Evolutionary conservation across 2,797 vertebrate species (phyloP), one percentile per base, ranked within the genome.

Genomic region (Bovichtus variegatus): DNA sequence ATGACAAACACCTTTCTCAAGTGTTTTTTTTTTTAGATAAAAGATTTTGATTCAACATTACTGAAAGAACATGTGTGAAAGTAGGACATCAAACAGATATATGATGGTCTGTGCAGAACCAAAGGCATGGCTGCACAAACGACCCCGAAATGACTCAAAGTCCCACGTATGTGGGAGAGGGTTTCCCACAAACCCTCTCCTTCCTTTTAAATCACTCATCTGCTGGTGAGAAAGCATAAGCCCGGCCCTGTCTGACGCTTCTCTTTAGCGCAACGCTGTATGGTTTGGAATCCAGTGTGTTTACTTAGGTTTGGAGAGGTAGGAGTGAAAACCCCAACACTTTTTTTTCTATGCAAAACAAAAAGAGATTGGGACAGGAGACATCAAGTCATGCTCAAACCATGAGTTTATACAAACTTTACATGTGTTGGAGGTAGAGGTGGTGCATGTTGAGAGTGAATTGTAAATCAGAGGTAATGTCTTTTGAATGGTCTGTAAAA

Each of bases 201-300:
- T 89, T 93, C 86, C 83, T 85, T 88, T 84, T 84, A 90, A 85
- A 89, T 94, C 91, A 92, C 84, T 93, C 88, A 93, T 87, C 77
- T 79, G 23, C 74, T 90, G 90, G 92, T 93, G 91, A 90, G 90
- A 94, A 93, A 93, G 89, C 88, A 89, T 74, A 87, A 90, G 80
- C 80, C 84, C 38, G 27, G 78, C 85, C 85, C 65, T 40, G 61
- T 78, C 86, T 89, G 91, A 90, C 60, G 59, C 60, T 46, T 76
- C 89, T 89, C 88, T 88, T 89, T 87, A 91, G 78, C 65, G 44
- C 38, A 13, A 81, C 77, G 84, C 65, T 82, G 89, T 92, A 90
- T 91, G 92, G 84, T 93, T 94, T 95, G 93, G 93, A 94, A 92
- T 64, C 73, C 50, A 68, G 34, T 1, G 10, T 93, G 91, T 94